A percentile compares a stretch with the other conserved stretches of the same genome.
Evolutionary conservation across 2,113 vertebrate species (phyloP).

Genomic region (Lichenostomus cassidix): DNA sequence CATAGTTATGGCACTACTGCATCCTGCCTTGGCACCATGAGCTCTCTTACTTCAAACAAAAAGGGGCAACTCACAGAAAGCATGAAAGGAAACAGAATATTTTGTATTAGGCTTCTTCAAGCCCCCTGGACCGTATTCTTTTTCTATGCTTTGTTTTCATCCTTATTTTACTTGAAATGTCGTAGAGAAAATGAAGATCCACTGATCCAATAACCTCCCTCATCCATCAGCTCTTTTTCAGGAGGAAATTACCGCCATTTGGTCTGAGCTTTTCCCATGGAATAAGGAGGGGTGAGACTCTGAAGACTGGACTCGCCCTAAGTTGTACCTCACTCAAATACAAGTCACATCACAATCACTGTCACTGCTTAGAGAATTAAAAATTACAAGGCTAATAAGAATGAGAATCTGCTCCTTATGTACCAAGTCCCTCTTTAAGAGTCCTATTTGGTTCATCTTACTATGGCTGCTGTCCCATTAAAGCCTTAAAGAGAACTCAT

Average conservation of each 20-base stretch:
- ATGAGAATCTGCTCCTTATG: background rate
- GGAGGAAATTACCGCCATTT: background rate
- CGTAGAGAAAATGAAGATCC: background rate
- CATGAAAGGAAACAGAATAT: background rate
- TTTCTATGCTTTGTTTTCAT: background rate
- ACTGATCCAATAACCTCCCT: background rate
- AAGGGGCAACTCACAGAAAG: background rate
- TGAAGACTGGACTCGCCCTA: background rate
- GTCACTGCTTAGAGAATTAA: background rate
- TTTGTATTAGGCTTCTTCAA: background rate
- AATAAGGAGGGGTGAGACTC: background rate
- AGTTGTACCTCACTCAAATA: background rate
- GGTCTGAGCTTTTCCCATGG: background rate
- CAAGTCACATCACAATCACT: background rate
- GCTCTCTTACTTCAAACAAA: background rate
- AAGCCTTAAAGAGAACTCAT: slow-evolving; percentile 54
- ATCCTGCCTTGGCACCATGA: background rate
- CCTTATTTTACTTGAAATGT: background rate
- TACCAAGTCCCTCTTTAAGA: background rate
- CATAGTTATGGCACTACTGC: background rate
- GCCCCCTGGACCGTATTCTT: background rate
- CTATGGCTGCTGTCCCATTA: slow-evolving; percentile 10
- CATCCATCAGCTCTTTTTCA: background rate
- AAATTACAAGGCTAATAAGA: slow-evolving; percentile 27
- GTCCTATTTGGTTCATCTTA: background rate